A percentile compares a stretch with the other conserved stretches of the same genome.
Conservation (phyloP, 2,113 vertebrate genomes). For the Sylvietta virens region DNA sequence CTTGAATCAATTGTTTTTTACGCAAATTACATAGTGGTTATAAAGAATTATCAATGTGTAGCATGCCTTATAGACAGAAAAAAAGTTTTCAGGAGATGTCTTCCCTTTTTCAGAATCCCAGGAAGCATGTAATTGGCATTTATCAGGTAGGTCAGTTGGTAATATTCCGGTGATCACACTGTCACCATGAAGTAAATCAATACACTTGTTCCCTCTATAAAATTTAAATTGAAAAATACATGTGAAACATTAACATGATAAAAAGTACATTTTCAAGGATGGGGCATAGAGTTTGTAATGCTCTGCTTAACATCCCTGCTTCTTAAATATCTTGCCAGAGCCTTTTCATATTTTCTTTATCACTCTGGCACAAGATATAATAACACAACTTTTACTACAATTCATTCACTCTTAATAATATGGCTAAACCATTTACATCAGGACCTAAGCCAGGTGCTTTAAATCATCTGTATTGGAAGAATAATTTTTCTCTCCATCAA, state of each 20-base stretch:
- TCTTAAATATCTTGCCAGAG: not conserved
- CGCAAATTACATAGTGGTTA: not conserved
- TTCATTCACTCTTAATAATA: not conserved
- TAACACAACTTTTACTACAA: not conserved
- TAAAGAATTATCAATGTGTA: not conserved
- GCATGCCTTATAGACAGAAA: not conserved
- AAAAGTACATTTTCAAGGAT: not conserved
- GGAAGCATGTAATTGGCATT: not conserved
- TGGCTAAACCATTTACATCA: not conserved
- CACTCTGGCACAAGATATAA: not conserved
- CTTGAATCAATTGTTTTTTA: not conserved
- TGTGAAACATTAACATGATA: not conserved
- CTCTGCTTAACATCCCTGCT: not conserved
- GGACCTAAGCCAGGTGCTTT: not conserved
- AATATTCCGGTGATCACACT: not conserved
- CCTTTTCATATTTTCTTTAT: conserved; percentile 9
- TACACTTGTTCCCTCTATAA: not conserved
- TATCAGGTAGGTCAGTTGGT: not conserved
- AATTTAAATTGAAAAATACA: not conserved
- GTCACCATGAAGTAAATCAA: not conserved
- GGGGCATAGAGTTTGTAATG: not conserved
- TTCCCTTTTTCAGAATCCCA: not conserved
- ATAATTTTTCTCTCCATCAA: not conserved
- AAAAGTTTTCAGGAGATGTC: not conserved
- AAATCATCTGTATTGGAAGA: not conserved